These are phyloP conservation scores for Anoura caudifer DNA, from an alignment of 2,113 vertebrate genomes.

Conservation along the genomic window DNA sequence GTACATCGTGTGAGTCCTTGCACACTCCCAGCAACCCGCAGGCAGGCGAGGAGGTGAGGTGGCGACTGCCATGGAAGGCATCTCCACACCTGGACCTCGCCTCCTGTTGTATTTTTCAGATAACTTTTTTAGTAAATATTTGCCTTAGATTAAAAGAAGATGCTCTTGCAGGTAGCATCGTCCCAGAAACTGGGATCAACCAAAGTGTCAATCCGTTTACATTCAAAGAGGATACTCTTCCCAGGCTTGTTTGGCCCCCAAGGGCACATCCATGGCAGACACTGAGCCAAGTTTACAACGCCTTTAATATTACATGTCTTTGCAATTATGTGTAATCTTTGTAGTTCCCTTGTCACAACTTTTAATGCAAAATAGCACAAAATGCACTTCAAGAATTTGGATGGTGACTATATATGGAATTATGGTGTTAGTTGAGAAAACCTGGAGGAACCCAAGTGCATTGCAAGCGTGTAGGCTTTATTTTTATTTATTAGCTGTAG, in stretches of 20 bases:
- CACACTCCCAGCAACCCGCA: background rate
- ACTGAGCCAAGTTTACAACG: background rate
- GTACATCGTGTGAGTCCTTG: rapidly evolving
- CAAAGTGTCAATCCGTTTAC: background rate
- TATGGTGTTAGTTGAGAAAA: background rate
- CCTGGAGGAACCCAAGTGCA: background rate
- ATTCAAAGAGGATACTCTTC: background rate
- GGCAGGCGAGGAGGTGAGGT: background rate
- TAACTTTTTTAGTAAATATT: background rate
- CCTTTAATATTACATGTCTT: background rate
- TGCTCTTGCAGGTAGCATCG: background rate
- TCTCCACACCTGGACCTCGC: background rate
- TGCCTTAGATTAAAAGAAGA: slow-evolving; percentile 6
- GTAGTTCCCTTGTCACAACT: background rate
- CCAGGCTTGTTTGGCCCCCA: background rate
- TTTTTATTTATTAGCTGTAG: slow-evolving; percentile 27
- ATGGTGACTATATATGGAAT: background rate
- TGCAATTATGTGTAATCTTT: background rate
- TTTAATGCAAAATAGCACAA: background rate
- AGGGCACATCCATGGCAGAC: background rate
- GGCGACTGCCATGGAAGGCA: background rate
- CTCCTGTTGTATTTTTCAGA: background rate
- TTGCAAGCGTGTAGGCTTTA: background rate
- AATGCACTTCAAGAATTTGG: background rate
- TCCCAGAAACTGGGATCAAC: background rate